Evolutionary conservation across 2,888 invertebrate species (phyloP).

Genomic region (Acanthosepion lycidas): DNA sequence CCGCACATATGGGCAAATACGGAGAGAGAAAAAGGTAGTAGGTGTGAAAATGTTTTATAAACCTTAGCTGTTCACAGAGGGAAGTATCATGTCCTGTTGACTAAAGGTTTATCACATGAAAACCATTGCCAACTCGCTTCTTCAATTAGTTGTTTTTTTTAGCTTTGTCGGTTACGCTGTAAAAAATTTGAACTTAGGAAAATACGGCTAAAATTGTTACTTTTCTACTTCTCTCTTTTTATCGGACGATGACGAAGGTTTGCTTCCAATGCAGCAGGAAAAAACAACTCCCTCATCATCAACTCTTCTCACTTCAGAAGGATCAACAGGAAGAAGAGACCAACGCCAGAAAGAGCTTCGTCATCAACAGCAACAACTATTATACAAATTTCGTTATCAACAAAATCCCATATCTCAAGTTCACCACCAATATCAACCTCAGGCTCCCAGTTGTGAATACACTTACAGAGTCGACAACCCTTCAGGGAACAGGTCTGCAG

Average conservation of each 20-base stretch:
- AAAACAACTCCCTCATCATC: background rate
- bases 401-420: background rate
- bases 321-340: background rate
- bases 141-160: background rate
- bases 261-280: slow-evolving; percentile 41
- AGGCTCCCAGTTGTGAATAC: background rate
- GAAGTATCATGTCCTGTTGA: background rate
- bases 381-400: background rate
- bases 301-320: slow-evolving; percentile 11
- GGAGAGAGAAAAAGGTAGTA: background rate
- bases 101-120: background rate
- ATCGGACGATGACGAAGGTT: slow-evolving; percentile 41
- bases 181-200: background rate
- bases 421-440: background rate
- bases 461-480: background rate
- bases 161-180: background rate
- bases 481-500: background rate
- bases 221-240: background rate
- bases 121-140: background rate
- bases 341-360: background rate
- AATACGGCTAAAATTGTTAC: background rate
- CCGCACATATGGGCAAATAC: background rate
- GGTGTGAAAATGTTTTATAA: background rate
- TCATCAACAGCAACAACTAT: slow-evolving; percentile 17
- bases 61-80: background rate